phyloP scores from a whole-genome alignment of 2,113 vertebrate genomes.

The Oenanthe melanoleuca region DNA sequence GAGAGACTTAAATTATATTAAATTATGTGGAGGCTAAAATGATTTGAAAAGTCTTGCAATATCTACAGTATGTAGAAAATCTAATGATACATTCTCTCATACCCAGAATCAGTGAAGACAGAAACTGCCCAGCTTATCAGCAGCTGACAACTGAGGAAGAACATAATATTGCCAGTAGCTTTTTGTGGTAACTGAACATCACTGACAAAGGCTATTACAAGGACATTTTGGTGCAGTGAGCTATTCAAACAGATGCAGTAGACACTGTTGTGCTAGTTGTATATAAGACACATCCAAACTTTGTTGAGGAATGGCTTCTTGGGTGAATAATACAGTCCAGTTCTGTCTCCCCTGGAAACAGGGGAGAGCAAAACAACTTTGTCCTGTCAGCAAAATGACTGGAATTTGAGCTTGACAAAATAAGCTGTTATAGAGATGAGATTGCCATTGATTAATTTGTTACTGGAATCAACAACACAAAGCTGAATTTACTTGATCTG shows the following conservation, averaged over 20 bases:
- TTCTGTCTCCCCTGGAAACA: background rate
- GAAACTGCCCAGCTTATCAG: background rate
- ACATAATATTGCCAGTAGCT: background rate
- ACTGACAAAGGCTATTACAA: background rate
- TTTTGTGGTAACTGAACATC: background rate
- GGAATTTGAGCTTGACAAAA: conserved; percentile 16
- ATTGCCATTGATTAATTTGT: conserved; percentile 50
- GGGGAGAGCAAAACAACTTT: background rate
- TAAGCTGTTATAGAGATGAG: background rate
- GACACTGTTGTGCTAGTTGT: background rate
- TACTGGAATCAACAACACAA: background rate
- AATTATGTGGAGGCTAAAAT: background rate
- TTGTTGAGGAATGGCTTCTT: background rate
- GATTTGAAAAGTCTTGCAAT: conserved; percentile 6
- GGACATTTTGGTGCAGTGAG: background rate
- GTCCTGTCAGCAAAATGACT: background rate
- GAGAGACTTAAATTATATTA: conserved; percentile 27
- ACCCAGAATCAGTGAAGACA: background rate
- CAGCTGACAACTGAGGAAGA: background rate
- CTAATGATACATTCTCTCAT: background rate
- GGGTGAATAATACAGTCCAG: background rate
- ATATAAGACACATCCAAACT: background rate
- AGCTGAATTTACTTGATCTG: conserved; percentile 3
- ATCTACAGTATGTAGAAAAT: background rate
- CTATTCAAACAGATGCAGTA: background rate